These are phyloP conservation scores for Athripsodes cinereus DNA, from an alignment of 2,888 invertebrate genomes.

Conservation along the genomic window DNA sequence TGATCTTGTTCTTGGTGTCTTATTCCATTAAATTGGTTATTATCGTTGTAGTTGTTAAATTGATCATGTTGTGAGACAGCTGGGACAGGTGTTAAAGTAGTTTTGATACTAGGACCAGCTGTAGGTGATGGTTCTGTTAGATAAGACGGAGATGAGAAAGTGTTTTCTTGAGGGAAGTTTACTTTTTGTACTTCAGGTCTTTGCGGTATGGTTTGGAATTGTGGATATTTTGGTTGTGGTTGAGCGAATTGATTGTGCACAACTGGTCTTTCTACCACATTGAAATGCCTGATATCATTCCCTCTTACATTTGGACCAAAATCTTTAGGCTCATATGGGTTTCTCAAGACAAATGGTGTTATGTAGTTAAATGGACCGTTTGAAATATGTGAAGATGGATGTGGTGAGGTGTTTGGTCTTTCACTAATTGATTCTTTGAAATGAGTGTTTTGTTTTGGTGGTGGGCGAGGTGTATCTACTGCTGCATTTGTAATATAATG, in stretches of 20 bases:
- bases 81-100: background rate
- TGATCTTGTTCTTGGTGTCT: background rate
- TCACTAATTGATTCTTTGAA: constrained; percentile 31
- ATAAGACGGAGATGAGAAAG: constrained; percentile 5
- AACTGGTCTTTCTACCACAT: constrained; percentile 4
- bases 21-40: background rate
- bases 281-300: constrained; percentile 23
- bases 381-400: constrained; percentile 25
- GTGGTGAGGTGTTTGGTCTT: constrained; percentile 31
- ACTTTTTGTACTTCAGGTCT: constrained; percentile 6
- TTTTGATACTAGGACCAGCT: constrained; percentile 1
- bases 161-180: background rate
- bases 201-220: constrained; percentile 5
- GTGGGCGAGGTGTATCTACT: constrained; percentile 31
- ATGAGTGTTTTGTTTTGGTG: constrained; percentile 32
- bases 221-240: constrained; percentile 12
- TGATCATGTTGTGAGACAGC: background rate
- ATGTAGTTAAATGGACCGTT: constrained; percentile 38
- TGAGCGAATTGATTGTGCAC: constrained; percentile 8
- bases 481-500: constrained; percentile 34
- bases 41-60: constrained; percentile 4
- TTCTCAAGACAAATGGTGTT: constrained; percentile 44
- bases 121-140: constrained; percentile 1
- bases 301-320: constrained; percentile 14
- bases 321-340: constrained; percentile 35